A percentile compares a stretch with the other conserved stretches of the same genome.
These are phyloP conservation scores for Himalopsyche tibetana DNA, from an alignment of 2,888 invertebrate species.

Conservation along the genomic window DNA sequence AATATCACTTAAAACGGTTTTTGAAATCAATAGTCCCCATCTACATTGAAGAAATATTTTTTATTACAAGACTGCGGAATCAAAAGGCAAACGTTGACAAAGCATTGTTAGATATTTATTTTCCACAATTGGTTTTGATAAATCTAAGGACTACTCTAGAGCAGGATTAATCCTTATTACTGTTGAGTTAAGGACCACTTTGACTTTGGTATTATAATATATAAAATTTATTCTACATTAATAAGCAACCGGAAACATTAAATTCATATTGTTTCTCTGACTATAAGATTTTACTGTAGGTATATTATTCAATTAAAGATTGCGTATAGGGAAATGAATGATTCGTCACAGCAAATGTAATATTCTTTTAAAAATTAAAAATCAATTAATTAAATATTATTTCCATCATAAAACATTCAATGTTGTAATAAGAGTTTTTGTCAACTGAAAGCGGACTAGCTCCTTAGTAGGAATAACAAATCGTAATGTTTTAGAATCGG, in stretches of 20 bases:
- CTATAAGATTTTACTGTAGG: slow-evolving; percentile 14
- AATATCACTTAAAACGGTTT: slow-evolving; percentile 36
- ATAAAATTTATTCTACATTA: slow-evolving; percentile 18
- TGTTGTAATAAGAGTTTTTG: no score
- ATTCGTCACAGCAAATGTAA: background rate
- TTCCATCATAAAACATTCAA: no score
- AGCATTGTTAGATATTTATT: slow-evolving; percentile 33
- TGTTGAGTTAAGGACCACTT: slow-evolving; percentile 29
- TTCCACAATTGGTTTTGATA: slow-evolving; percentile 24
- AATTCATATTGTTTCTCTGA: background rate
- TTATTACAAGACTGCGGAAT: background rate
- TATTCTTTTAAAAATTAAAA: no score
- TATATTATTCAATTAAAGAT: slow-evolving; percentile 51
- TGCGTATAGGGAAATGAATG: background rate
- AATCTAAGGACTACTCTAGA: slow-evolving; percentile 61
- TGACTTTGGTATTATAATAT: slow-evolving; percentile 7
- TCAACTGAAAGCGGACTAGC: no score
- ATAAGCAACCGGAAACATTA: slow-evolving; percentile 24
- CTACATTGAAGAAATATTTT: slow-evolving; percentile 24
- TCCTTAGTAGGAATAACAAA: no score
- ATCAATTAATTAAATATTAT: no score
- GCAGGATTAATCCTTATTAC: slow-evolving; percentile 39
- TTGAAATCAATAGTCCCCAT: slow-evolving; percentile 16
- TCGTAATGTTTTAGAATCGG: no score
- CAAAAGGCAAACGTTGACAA: slow-evolving; percentile 46